Evolutionary conservation across 2,888 invertebrate species (phyloP).

Genomic region (Boloria selene): DNA sequence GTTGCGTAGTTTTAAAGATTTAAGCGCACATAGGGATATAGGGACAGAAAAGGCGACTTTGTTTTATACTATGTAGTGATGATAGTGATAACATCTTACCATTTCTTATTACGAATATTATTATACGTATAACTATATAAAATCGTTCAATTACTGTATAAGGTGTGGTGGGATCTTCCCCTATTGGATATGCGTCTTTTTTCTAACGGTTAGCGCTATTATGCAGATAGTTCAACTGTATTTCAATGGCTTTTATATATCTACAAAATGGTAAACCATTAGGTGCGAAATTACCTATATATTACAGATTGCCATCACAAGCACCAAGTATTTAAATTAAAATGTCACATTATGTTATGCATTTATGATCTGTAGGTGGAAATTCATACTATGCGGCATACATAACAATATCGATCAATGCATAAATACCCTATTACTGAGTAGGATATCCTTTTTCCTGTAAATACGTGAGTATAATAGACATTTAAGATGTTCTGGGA

Average conservation of each 20-base stretch:
- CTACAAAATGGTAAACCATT: slow-evolving; percentile 21
- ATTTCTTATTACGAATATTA: no score
- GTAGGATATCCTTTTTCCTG: slow-evolving; percentile 40
- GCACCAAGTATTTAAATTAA: slow-evolving; percentile 30
- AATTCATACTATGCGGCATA: slow-evolving; percentile 27
- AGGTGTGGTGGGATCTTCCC: background rate
- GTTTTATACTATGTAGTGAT: no score
- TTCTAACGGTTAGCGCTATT: slow-evolving; percentile 34
- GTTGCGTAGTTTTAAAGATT: no score
- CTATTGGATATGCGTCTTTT: slow-evolving; percentile 9
- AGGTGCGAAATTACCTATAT: slow-evolving; percentile 5
- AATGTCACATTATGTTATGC: slow-evolving; percentile 36
- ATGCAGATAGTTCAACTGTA: slow-evolving; percentile 21
- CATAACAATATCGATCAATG: slow-evolving; percentile 24
- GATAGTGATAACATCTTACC: no score
- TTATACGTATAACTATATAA: no score
- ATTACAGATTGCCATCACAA: slow-evolving; percentile 24
- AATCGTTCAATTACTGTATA: slow-evolving; percentile 1
- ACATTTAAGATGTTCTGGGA: background rate
- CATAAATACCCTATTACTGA: slow-evolving; percentile 23
- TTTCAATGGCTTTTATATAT: slow-evolving; percentile 12
- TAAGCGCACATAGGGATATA: no score
- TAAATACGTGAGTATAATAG: slow-evolving; percentile 26
- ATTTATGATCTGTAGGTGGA: slow-evolving; percentile 33
- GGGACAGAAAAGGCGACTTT: no score